These are phyloP conservation scores for Salvelinus namaycush DNA, from an alignment of 2,113 vertebrate species.

Conservation along the genomic window DNA sequence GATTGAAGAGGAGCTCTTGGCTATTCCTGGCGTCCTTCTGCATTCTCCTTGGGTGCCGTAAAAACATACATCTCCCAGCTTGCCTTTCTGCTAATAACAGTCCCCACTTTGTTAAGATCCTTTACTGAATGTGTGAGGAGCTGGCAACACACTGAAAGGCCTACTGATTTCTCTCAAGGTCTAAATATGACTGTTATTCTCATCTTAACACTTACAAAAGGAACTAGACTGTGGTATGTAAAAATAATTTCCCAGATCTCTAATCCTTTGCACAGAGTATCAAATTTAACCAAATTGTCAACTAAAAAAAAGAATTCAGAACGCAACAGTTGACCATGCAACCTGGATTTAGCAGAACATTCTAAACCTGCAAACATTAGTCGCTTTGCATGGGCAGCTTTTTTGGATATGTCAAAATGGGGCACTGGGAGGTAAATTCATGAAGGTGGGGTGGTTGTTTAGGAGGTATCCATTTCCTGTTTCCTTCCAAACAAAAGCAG, in stretches of 20 bases:
- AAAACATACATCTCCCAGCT: slow-evolving; percentile 77
- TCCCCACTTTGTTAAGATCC: slow-evolving; percentile 57
- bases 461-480: slow-evolving; percentile 16
- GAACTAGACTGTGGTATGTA: not conserved
- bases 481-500: slow-evolving; percentile 36
- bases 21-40: slow-evolving; percentile 64
- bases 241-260: not conserved
- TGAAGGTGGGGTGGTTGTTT: not conserved
- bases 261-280: too few relatives aligned
- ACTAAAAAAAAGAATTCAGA: too few relatives aligned
- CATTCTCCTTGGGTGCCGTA: slow-evolving; percentile 72
- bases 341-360: too few relatives aligned
- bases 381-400: not conserved
- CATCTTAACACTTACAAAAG: not conserved
- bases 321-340: too few relatives aligned
- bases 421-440: not conserved
- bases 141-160: slow-evolving; percentile 51
- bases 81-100: slow-evolving; percentile 62
- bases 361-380: too few relatives aligned
- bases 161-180: not conserved
- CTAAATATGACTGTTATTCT: not conserved
- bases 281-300: too few relatives aligned
- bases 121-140: slow-evolving; percentile 57
- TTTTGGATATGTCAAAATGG: not conserved
- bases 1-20: slow-evolving; percentile 69